Conservation (phyloP, 1,140 invertebrate species). For the Drosophila subpulchrella region DNA sequence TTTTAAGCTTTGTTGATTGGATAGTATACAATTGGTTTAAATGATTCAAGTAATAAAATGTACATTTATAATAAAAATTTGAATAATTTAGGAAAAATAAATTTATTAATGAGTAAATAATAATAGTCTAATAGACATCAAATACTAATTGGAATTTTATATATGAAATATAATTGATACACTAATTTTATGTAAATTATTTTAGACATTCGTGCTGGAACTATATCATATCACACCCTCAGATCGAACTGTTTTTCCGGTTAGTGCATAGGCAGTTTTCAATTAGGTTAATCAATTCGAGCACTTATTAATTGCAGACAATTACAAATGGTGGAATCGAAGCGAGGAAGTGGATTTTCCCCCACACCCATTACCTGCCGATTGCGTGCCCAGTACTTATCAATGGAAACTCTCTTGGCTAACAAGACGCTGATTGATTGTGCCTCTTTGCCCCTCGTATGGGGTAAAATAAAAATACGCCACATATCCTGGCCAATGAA, state of each 20-base stretch:
- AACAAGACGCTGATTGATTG: conserved; percentile 75
- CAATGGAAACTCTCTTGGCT: conserved; percentile 36
- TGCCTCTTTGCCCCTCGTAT: conserved; percentile 19
- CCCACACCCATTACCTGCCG: conserved; percentile 20
- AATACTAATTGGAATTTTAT: too few relatives aligned
- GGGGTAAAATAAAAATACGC: background rate
- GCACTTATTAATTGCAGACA: conserved; percentile 69
- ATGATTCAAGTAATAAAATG: too few relatives aligned
- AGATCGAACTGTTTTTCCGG: background rate
- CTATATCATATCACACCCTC: background rate
- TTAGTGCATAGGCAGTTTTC: conserved; percentile 8
- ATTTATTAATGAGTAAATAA: too few relatives aligned
- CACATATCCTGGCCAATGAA: conserved; percentile 70
- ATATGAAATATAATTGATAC: too few relatives aligned
- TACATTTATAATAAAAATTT: too few relatives aligned
- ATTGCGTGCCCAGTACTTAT: conserved; percentile 47
- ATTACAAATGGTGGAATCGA: conserved; percentile 47
- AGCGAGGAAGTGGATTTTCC: conserved; percentile 1
- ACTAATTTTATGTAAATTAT: too few relatives aligned
- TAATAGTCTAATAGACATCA: too few relatives aligned
- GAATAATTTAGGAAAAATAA: too few relatives aligned
- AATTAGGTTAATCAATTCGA: conserved; percentile 48
- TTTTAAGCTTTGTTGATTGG: background rate
- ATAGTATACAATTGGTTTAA: background rate
- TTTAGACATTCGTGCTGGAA: too few relatives aligned